Evolutionary conservation across 2,888 invertebrate genomes (phyloP).

Genomic region (Parthenolecanium corni): DNA sequence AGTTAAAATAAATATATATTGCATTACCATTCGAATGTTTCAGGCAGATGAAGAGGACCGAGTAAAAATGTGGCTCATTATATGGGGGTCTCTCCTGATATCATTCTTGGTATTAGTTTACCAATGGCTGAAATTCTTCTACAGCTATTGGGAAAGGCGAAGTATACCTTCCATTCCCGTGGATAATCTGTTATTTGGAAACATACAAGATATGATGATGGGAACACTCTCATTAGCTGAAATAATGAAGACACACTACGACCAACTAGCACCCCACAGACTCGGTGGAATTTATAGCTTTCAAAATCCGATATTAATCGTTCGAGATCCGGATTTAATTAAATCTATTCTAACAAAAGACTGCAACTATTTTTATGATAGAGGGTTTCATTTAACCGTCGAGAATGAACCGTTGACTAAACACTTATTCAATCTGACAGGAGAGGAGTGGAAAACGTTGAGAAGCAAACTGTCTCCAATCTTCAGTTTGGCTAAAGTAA

Average conservation of each 20-base stretch:
- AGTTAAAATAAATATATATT: no score
- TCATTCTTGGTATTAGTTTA: neutral
- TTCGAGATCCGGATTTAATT: slow-evolving; percentile 42
- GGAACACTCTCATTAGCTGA: slow-evolving; percentile 5
- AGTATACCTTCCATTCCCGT: slow-evolving; percentile 8
- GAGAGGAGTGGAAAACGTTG: slow-evolving; percentile 44
- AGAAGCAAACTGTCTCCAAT: slow-evolving; percentile 45
- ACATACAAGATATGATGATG: neutral
- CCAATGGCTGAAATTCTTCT: neutral
- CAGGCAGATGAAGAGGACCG: neutral
- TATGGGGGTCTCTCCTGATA: neutral
- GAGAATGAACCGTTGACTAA: slow-evolving; percentile 37
- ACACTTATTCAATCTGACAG: slow-evolving; percentile 41
- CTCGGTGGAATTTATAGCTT: slow-evolving; percentile 42
- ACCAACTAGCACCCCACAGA: slow-evolving; percentile 17
- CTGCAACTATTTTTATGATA: slow-evolving; percentile 42
- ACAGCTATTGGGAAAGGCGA: slow-evolving; percentile 3
- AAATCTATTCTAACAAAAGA: slow-evolving; percentile 42
- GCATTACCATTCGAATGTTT: no score
- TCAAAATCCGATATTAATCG: slow-evolving; percentile 41
- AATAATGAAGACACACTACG: neutral
- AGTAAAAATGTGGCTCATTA: neutral
- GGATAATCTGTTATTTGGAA: slow-evolving; percentile 5
- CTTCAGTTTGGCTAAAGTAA: slow-evolving; percentile 46
- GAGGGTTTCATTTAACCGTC: slow-evolving; percentile 38